Evolutionary conservation across 2,888 invertebrate genomes (phyloP), one percentile per base, ranked within the genome.

Genomic region (Drosophila fungiperda): DNA sequence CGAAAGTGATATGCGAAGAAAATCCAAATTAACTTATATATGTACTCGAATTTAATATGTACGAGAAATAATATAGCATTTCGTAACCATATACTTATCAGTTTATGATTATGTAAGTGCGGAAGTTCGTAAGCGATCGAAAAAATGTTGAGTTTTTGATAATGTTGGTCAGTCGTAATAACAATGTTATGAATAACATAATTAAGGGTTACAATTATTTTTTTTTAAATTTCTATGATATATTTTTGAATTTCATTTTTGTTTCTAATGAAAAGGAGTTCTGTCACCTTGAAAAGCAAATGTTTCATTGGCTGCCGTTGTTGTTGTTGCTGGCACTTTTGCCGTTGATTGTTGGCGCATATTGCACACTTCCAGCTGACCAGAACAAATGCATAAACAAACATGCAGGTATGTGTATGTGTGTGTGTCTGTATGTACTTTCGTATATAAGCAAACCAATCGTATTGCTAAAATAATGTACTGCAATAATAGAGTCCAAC

Each of bases 231-330:
- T 35, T 23, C 4, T 48, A 15, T 42, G 23, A 53, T 52, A 38
- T 33, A 33, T 20, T 26, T 15, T 5, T 26, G 9, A 12, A 7
- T 45, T 20, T 45, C 7, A 20, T 45, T 17, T 17, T 29, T 6
- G 29, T 29, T 26, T 26, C 26, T 26, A 26, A 26, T 26, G 26
- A 26, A 26, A 26, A 3, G 26, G 3, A 26, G 26, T 3, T 26
- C 32, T 55, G 42, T 55, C 74, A 73, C 55, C 68, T 67, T 12
- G 58, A 61, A 77, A 73, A 61, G 38, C 48, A 54, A 64, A 60
- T 38, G 26, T 48, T 63, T 53, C 32, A 59, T n/a, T 53, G 36
- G 11, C 20, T 65, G 53, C 20, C 42, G 45, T 15, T 60, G 42
- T 35, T 59, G 57, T 52, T 49, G 49, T 55, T 40, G 12, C 35